A percentile compares a stretch with the other conserved stretches of the same genome.
These are phyloP conservation scores for Chaitophorus viminalis DNA, from an alignment of 2,888 invertebrate genomes.

Conservation along the genomic window DNA sequence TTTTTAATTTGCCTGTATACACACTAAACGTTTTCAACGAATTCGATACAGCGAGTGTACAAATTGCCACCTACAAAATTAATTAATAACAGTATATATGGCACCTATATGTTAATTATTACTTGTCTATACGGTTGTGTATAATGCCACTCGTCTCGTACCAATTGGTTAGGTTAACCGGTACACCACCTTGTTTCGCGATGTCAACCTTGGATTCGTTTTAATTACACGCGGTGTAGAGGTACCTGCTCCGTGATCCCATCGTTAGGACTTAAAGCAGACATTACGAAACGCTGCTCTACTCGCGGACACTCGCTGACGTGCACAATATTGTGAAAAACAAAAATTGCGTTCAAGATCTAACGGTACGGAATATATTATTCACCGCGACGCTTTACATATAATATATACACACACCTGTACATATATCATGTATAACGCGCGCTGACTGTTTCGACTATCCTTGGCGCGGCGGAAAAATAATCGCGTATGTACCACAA, in stretches of 20 bases:
- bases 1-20: not conserved
- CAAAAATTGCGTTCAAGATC: not conserved
- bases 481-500: too few species aligned
- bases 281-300: not conserved
- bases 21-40: not conserved
- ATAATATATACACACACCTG: too few species aligned
- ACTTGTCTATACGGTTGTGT: not conserved
- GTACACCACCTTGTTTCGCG: not conserved
- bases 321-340: not conserved
- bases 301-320: not conserved
- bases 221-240: not conserved
- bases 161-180: too few species aligned
- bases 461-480: too few species aligned
- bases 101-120: not conserved
- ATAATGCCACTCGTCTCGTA: too few species aligned
- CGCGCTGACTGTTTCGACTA: too few species aligned
- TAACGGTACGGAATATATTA: not conserved
- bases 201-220: not conserved
- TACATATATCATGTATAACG: too few species aligned
- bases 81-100: not conserved
- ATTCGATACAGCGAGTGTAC: not conserved
- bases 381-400: too few species aligned
- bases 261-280: not conserved
- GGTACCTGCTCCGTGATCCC: too few species aligned
- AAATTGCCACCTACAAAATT: not conserved